Conservation (phyloP, 2,888 invertebrate genomes). For the Macrophya alboannulata region DNA sequence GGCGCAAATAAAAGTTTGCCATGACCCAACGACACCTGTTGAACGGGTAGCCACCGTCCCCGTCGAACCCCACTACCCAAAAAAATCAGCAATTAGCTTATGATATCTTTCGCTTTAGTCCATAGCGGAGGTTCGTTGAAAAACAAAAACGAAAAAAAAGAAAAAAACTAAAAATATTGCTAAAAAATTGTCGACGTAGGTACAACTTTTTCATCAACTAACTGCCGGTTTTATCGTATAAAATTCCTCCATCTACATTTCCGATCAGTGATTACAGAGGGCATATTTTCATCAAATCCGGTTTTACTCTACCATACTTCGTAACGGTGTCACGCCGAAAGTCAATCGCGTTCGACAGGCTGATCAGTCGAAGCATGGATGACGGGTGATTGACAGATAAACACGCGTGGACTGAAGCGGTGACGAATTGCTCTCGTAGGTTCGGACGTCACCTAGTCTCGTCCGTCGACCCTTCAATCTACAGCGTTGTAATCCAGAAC, state of each 20-base stretch:
- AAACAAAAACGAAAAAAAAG: neutral
- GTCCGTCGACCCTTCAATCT: constrained; percentile 58
- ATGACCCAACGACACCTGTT: constrained; percentile 79
- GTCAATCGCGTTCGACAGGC: constrained; percentile 72
- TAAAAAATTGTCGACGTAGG: neutral
- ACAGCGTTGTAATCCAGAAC: constrained; percentile 60
- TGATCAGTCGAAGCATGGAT: constrained; percentile 74
- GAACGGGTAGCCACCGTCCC: constrained; percentile 71
- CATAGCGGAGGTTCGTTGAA: neutral
- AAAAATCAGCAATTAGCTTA: constrained; percentile 75
- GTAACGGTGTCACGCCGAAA: constrained; percentile 9
- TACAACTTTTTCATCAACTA: neutral
- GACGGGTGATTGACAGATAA: constrained; percentile 70
- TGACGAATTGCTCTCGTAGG: constrained; percentile 74
- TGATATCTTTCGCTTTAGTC: constrained; percentile 63
- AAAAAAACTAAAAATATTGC: neutral
- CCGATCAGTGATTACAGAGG: neutral
- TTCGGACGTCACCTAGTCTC: constrained; percentile 45
- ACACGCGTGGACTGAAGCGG: constrained; percentile 73
- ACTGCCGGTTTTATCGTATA: neutral
- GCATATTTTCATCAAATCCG: neutral
- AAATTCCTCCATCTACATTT: neutral
- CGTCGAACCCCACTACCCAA: constrained; percentile 56
- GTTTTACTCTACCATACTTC: neutral
- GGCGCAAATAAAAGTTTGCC: constrained; percentile 79